Conservation (phyloP, 2,797 vertebrate species). For the Aplochiton taeniatus region DNA sequence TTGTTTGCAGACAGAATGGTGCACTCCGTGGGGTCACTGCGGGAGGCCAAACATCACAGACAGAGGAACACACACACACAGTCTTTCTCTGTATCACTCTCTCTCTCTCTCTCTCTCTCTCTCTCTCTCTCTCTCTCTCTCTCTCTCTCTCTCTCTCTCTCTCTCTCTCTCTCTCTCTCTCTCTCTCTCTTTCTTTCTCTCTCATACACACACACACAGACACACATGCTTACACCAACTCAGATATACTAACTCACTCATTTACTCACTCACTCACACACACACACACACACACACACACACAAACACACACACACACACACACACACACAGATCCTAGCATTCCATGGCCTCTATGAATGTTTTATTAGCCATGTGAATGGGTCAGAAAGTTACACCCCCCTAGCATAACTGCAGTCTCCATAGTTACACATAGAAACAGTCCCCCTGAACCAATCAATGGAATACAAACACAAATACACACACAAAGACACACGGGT, state of each 20-base stretch:
- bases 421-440: constrained; percentile 46
- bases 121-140: no score
- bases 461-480: constrained; percentile 30
- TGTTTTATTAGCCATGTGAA: constrained; percentile 85
- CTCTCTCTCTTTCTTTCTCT: no score
- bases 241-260: constrained; percentile 15
- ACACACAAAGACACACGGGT: constrained; percentile 33
- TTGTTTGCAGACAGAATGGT: constrained; percentile 87
- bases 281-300: constrained; percentile 20
- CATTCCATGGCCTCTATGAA: constrained; percentile 80
- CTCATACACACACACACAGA: constrained; percentile 5
- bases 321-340: constrained; percentile 57
- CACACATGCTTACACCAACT: constrained; percentile 23
- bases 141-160: no score
- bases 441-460: neutral
- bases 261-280: neutral
- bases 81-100: no score
- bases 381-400: constrained; percentile 80
- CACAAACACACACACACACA: neutral
- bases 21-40: constrained; percentile 84
- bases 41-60: constrained; percentile 81
- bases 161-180: no score
- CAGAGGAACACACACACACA: constrained; percentile 69
- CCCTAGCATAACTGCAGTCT: constrained; percentile 68
- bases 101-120: no score